phyloP scores from a whole-genome alignment of 2,113 vertebrate genomes.

The Marcusenius ussheri region DNA sequence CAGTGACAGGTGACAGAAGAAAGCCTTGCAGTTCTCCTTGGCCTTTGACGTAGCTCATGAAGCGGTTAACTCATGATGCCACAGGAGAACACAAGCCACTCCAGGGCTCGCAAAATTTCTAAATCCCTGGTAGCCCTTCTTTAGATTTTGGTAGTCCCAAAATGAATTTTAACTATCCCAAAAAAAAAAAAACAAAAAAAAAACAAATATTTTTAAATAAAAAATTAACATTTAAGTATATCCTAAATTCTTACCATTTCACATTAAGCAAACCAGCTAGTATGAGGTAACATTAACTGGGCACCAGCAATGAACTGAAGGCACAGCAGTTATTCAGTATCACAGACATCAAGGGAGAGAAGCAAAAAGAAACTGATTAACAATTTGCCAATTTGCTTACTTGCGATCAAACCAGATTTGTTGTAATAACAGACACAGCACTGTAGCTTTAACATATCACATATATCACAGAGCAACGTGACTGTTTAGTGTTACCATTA shows the following conservation, averaged over 20 bases:
- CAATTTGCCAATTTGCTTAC: not conserved
- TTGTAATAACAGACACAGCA: not conserved
- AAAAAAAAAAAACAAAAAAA: not conserved
- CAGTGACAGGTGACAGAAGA: not conserved
- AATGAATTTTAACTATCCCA: not conserved
- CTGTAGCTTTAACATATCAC: not conserved
- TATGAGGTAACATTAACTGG: not conserved
- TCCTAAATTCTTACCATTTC: not conserved
- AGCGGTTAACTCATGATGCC: not conserved
- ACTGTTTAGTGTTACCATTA: not conserved
- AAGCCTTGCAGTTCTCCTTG: not conserved
- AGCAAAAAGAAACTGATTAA: not conserved
- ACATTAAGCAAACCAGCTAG: not conserved
- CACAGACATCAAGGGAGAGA: not conserved
- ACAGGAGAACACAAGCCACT: not conserved
- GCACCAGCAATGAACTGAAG: not conserved
- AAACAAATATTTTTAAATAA: not conserved
- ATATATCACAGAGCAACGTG: not conserved
- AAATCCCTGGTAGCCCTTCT: not conserved
- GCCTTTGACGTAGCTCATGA: not conserved
- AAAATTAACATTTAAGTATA: not conserved
- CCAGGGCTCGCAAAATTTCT: not conserved
- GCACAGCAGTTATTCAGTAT: not conserved
- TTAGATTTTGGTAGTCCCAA: not conserved
- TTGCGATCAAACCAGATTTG: not conserved